Percentiles rank a stretch among this genome's conserved stretches.
Evolutionary conservation across 2,888 invertebrate genomes (phyloP).

Genomic region (Abrostola tripartita): DNA sequence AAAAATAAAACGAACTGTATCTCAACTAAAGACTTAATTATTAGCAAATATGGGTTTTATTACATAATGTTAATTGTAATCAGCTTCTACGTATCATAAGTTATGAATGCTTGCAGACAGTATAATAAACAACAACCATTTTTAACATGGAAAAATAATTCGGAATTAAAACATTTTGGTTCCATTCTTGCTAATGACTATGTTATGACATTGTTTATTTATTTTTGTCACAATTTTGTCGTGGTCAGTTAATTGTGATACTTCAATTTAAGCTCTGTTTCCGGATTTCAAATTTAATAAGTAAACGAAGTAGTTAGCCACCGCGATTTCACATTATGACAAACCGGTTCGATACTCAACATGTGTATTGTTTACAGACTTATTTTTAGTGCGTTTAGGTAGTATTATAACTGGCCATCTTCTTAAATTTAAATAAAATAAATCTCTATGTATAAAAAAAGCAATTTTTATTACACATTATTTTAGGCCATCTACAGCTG

Average conservation of each 20-base stretch:
- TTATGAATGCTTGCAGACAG: neutral
- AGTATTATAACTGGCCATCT: neutral
- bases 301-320: neutral
- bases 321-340: slow-evolving; percentile 1
- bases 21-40: slow-evolving; percentile 1
- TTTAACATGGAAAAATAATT: too few species aligned
- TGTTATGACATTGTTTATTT: too few species aligned
- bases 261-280: neutral
- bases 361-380: neutral
- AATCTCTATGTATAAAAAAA: too few species aligned
- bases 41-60: slow-evolving; percentile 10
- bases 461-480: too few species aligned
- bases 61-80: neutral
- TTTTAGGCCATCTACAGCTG: too few species aligned
- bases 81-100: too few species aligned
- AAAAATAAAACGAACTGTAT: slow-evolving; percentile 7
- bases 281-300: neutral
- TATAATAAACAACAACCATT: too few species aligned
- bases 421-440: too few species aligned
- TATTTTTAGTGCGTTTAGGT: neutral
- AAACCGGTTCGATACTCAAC: slow-evolving; percentile 1
- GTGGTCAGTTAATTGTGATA: too few species aligned
- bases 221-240: too few species aligned
- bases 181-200: too few species aligned
- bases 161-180: too few species aligned